Evolutionary conservation across 2,888 invertebrate genomes (phyloP).

Genomic region (Drosophila eohydei): DNA sequence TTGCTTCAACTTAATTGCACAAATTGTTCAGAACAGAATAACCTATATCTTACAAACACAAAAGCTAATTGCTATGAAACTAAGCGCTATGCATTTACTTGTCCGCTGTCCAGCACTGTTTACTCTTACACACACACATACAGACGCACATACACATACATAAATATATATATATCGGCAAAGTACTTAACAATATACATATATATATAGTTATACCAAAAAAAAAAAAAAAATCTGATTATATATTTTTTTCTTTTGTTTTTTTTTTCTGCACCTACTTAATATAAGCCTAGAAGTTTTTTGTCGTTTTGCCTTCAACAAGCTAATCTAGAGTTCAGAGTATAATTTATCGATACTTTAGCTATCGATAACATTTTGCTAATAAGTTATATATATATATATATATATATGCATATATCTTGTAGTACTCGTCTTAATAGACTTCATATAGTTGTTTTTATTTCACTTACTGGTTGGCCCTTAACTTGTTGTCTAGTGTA

Average conservation of each 20-base stretch:
- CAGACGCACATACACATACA: not conserved
- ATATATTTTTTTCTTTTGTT: not conserved
- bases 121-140: constrained; percentile 16
- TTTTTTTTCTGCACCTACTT: constrained; percentile 42
- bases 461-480: constrained; percentile 32
- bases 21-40: constrained; percentile 37
- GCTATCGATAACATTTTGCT: constrained; percentile 21
- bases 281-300: constrained; percentile 50
- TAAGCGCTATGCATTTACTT: constrained; percentile 54
- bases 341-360: constrained; percentile 12
- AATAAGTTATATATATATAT: constrained; percentile 22
- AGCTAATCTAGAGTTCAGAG: constrained; percentile 43
- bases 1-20: constrained; percentile 49
- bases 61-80: constrained; percentile 45
- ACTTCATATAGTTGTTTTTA: constrained; percentile 12
- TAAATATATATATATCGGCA: constrained; percentile 9
- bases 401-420: constrained; percentile 6
- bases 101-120: constrained; percentile 58
- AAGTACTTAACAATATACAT: constrained; percentile 16
- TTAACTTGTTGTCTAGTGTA: constrained; percentile 27
- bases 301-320: constrained; percentile 38
- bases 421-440: constrained; percentile 17
- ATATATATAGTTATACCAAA: constrained; percentile 12
- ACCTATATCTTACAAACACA: constrained; percentile 54
- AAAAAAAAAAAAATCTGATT: constrained; percentile 35